A percentile compares a stretch with the other conserved stretches of the same genome.
phyloP scores from a whole-genome alignment of 2,888 invertebrate genomes.

The Listrodromus nycthemerus region DNA sequence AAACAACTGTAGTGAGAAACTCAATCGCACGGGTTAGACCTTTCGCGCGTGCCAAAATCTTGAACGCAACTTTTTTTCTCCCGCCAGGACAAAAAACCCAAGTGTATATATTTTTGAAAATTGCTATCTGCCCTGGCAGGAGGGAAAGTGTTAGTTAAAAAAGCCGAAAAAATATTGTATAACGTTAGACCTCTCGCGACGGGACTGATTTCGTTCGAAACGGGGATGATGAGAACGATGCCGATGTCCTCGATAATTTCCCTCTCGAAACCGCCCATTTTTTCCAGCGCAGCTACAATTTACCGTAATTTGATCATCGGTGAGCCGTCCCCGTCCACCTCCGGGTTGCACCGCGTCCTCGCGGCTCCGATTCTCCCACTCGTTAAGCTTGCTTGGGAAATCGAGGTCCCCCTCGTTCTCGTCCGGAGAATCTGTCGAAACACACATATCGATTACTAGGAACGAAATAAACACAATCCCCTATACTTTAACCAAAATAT shows the following conservation, averaged over 20 bases:
- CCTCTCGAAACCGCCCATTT: slow-evolving; percentile 27
- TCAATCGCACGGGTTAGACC: neutral
- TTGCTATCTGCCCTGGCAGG: too few relatives aligned
- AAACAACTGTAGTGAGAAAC: slow-evolving; percentile 3
- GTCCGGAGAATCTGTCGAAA: slow-evolving; percentile 43
- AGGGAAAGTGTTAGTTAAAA: neutral
- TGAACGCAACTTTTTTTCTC: too few relatives aligned
- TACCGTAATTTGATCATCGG: slow-evolving; percentile 24
- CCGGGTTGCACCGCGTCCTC: slow-evolving; percentile 37
- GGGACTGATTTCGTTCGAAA: slow-evolving; percentile 16
- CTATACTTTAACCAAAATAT: too few relatives aligned
- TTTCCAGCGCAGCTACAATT: slow-evolving; percentile 46
- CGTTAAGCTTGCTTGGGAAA: slow-evolving; percentile 60
- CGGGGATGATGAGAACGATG: slow-evolving; percentile 22
- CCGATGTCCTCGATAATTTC: slow-evolving; percentile 26
- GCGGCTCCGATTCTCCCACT: slow-evolving; percentile 61
- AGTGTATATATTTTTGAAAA: too few relatives aligned
- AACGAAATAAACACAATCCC: too few relatives aligned
- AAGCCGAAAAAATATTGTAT: neutral
- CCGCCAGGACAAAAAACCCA: too few relatives aligned
- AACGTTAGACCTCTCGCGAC: slow-evolving; percentile 16
- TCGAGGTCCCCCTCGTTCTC: slow-evolving; percentile 52
- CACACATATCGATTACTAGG: too few relatives aligned
- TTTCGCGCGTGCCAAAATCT: neutral
- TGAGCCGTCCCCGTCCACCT: neutral